Percentiles rank a stretch among this genome's conserved stretches.
Conservation (phyloP, 2,113 vertebrate genomes). For the Notarius quadriscutis region DNA sequence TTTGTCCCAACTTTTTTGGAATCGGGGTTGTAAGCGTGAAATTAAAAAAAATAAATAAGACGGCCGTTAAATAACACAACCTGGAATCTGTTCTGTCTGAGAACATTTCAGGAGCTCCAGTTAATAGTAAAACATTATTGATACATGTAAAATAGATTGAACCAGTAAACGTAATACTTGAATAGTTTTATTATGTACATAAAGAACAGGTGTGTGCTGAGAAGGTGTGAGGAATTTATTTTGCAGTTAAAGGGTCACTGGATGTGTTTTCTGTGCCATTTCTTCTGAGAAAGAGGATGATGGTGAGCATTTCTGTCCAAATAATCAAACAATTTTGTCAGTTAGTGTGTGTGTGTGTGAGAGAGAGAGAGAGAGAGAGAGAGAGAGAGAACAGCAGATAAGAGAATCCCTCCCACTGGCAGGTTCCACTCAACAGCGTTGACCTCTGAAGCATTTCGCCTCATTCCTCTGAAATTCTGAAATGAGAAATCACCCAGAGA, state of each 20-base stretch:
- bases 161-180: neutral
- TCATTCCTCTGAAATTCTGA: slow-evolving; percentile 22
- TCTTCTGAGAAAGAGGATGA: neutral
- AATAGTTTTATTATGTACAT: neutral
- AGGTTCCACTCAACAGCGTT: neutral
- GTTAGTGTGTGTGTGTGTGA: neutral
- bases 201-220: neutral
- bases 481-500: neutral
- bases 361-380: no score
- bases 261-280: neutral
- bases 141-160: no score
- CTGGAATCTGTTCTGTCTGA: neutral
- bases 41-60: neutral
- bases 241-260: neutral
- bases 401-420: neutral
- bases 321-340: neutral
- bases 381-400: neutral
- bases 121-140: neutral
- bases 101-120: neutral
- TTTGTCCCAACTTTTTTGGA: no score
- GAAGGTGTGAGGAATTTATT: neutral
- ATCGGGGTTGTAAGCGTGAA: no score
- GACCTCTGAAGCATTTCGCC: slow-evolving; percentile 13
- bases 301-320: neutral
- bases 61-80: neutral